Evolutionary conservation across 2,113 vertebrate species (phyloP).

Genomic region (Maylandia zebra): DNA sequence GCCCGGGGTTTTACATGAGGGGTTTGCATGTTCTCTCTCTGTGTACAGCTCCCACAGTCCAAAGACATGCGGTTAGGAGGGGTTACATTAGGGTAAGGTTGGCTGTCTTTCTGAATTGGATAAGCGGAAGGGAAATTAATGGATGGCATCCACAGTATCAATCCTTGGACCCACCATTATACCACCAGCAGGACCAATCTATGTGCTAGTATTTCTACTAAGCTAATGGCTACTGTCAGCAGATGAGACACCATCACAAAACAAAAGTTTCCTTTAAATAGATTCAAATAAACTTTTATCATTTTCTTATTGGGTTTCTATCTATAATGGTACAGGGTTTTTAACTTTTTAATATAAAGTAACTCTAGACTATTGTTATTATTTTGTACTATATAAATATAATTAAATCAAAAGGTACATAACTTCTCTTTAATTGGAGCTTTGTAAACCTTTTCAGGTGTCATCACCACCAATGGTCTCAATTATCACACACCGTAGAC

Average conservation of each 20-base stretch:
- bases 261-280: background rate
- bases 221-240: background rate
- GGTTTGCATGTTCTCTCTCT: background rate
- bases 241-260: background rate
- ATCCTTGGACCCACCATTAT: background rate
- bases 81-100: background rate
- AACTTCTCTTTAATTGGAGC: background rate
- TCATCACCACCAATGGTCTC: background rate
- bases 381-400: background rate
- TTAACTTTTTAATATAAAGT: background rate
- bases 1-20: background rate
- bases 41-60: background rate
- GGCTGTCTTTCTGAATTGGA: background rate
- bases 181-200: background rate
- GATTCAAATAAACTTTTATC: background rate
- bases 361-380: background rate
- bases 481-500: background rate
- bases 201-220: background rate
- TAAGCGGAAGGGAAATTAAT: background rate
- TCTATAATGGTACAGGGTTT: background rate
- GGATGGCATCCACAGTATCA: background rate
- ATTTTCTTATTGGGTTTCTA: background rate
- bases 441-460: background rate
- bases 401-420: background rate
- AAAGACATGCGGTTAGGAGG: background rate